phyloP scores from a whole-genome alignment of 2,888 invertebrate genomes.

The Habrosyne pyritoides region DNA sequence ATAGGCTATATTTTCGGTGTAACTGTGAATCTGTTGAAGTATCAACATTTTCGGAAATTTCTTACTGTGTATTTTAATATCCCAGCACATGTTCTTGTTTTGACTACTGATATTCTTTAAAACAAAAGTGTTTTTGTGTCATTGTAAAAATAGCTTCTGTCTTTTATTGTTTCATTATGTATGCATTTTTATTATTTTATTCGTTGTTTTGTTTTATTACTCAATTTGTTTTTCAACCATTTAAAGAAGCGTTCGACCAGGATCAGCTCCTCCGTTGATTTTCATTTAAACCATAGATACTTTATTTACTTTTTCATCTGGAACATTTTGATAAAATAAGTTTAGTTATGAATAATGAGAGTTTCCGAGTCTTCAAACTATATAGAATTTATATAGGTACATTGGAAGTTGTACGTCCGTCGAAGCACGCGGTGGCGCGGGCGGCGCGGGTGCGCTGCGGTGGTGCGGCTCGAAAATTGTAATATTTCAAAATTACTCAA shows the following conservation, averaged over 20 bases:
- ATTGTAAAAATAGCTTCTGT: slow-evolving; percentile 6
- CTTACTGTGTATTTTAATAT: slow-evolving; percentile 39
- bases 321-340: neutral
- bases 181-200: neutral
- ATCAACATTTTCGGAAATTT: slow-evolving; percentile 40
- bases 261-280: neutral
- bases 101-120: slow-evolving; percentile 54
- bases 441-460: slow-evolving; percentile 63
- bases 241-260: neutral
- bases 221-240: too few relatives aligned
- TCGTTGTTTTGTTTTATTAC: neutral
- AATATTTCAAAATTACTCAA: slow-evolving; percentile 84
- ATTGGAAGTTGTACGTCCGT: slow-evolving; percentile 8
- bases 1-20: slow-evolving; percentile 46
- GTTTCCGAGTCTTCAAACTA: slow-evolving; percentile 6
- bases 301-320: neutral
- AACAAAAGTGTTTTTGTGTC: slow-evolving; percentile 43
- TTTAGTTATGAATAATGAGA: neutral
- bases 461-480: slow-evolving; percentile 78
- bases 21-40: slow-evolving; percentile 29
- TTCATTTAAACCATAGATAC: too few relatives aligned
- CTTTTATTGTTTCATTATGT: neutral
- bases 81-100: slow-evolving; percentile 59
- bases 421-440: slow-evolving; percentile 37
- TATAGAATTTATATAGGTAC: neutral